These are phyloP conservation scores for Pelodiscus sinensis DNA, from an alignment of 2,113 vertebrate species.

Conservation along the genomic window DNA sequence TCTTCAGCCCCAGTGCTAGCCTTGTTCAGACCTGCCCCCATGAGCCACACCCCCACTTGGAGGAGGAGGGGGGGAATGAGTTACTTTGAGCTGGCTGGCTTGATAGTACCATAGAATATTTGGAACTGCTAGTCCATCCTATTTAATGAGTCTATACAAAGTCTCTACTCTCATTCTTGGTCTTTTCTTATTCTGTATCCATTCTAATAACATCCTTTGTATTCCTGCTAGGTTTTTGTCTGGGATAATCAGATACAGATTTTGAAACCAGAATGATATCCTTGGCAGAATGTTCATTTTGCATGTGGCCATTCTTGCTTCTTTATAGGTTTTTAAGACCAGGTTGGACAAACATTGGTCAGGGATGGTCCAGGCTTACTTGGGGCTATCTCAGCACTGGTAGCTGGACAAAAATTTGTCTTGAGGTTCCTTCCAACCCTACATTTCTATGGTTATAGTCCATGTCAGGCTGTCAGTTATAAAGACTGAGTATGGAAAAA, in stretches of 20 bases:
- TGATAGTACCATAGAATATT: not conserved
- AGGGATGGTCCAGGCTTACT: not conserved
- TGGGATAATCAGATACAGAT: not conserved
- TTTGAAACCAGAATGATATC: not conserved
- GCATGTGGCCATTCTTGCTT: not conserved
- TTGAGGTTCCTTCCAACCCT: not conserved
- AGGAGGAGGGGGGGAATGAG: too few relatives aligned
- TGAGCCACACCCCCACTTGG: too few relatives aligned
- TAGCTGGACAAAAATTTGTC: not conserved
- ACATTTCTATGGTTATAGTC: not conserved
- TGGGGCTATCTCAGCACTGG: not conserved
- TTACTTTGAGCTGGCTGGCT: not conserved
- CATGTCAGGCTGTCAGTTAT: not conserved
- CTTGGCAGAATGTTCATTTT: not conserved
- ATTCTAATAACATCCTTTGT: not conserved
- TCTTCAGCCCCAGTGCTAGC: too few relatives aligned
- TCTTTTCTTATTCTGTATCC: not conserved
- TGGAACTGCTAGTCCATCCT: not conserved
- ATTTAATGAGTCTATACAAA: not conserved
- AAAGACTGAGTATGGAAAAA: not conserved
- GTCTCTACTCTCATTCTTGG: not conserved
- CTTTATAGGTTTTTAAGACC: not conserved
- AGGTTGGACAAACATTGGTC: not conserved
- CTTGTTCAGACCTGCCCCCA: too few relatives aligned
- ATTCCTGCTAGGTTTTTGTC: not conserved